These are phyloP conservation scores for Strix aluco DNA, from an alignment of 2,113 vertebrate species.

Conservation along the genomic window DNA sequence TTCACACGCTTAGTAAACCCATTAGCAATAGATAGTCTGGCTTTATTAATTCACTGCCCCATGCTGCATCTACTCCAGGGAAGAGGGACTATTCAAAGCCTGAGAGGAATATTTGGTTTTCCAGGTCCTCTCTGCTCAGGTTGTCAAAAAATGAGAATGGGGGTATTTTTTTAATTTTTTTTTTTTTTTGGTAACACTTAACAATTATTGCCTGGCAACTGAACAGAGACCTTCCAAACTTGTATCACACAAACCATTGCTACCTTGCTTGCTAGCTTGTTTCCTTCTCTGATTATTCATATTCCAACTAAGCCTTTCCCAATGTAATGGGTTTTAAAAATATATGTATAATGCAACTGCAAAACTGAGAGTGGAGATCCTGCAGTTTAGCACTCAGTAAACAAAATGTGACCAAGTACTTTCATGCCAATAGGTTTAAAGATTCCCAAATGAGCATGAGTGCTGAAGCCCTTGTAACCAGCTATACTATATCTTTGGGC, in stretches of 20 bases:
- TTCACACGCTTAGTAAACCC: neutral
- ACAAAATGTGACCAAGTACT: slow-evolving; percentile 10
- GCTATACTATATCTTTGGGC: neutral
- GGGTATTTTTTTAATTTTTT: neutral
- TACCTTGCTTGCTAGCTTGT: neutral
- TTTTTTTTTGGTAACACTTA: neutral
- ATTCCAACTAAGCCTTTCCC: neutral
- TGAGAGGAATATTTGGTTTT: neutral
- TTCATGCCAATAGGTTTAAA: neutral
- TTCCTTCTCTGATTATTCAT: neutral
- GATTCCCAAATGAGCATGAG: neutral
- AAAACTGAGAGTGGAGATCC: neutral
- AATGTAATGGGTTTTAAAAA: neutral
- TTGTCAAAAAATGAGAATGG: neutral
- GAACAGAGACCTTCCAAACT: slow-evolving; percentile 1
- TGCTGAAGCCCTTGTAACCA: neutral
- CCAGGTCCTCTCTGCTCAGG: neutral
- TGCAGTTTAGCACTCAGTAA: neutral
- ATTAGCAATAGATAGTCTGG: neutral
- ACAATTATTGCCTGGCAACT: neutral
- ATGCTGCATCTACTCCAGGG: neutral
- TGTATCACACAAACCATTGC: neutral
- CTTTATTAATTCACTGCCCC: neutral
- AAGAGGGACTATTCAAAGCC: neutral
- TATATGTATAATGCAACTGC: neutral